A percentile compares a stretch with the other conserved stretches of the same genome.
Evolutionary conservation across 2,888 invertebrate genomes (phyloP).

Genomic region (Hypselothyrea guttata): DNA sequence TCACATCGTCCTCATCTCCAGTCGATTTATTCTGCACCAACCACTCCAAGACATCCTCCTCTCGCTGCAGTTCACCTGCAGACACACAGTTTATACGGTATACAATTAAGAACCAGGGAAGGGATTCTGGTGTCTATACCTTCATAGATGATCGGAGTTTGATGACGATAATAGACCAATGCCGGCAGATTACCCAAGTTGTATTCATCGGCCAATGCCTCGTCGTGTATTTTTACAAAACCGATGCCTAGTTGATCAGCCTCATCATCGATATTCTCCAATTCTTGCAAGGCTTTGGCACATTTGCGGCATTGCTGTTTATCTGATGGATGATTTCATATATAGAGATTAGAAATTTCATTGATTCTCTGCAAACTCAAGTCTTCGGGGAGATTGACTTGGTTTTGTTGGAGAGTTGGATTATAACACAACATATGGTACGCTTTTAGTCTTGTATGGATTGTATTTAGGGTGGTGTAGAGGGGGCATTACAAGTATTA

Average conservation of each 20-base stretch:
- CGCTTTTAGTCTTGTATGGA: conserved; percentile 31
- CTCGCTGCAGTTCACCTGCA: conserved; percentile 92
- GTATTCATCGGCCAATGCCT: conserved; percentile 94
- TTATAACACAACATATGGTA: conserved; percentile 31
- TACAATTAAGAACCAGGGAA: neutral
- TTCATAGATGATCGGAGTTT: conserved; percentile 97
- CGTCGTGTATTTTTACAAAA: conserved; percentile 96
- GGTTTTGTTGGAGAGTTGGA: conserved; percentile 11
- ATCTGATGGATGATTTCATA: conserved; percentile 84
- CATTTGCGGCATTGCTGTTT: conserved; percentile 96
- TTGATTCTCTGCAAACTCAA: conserved; percentile 4
- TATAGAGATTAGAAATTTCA: conserved; percentile 9
- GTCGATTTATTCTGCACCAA: conserved; percentile 95
- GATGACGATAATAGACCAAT: conserved; percentile 95
- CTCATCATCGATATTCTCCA: conserved; percentile 97
- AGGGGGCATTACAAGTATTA: conserved; percentile 8
- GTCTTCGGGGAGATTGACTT: neutral
- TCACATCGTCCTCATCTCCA: conserved; percentile 96
- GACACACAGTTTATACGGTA: conserved; percentile 13
- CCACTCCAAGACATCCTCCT: conserved; percentile 97
- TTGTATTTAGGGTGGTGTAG: conserved; percentile 18
- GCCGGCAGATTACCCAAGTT: conserved; percentile 93
- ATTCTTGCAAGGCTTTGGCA: conserved; percentile 93
- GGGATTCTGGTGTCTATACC: conserved; percentile 84
- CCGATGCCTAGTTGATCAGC: conserved; percentile 96